Base-by-base conservation (phyloP, 2,888 invertebrate species). In the Drosophila bunnanda region DNA sequence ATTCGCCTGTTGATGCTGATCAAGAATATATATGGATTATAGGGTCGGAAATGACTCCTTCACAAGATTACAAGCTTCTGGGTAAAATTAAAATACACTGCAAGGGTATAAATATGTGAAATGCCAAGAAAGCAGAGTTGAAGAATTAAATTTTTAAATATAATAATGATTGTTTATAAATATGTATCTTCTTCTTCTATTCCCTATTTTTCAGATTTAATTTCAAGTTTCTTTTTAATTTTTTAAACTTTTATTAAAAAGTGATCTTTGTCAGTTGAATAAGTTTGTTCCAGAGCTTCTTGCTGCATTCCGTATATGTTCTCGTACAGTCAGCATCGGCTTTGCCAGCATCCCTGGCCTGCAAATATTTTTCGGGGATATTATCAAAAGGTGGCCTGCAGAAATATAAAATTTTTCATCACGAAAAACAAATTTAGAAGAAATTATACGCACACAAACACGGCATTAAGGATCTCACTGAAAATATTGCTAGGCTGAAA, bases 391-490 rank as follows among this genome's bases (percentile, higher is more conserved):
- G 58, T 9, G 92, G 92, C 8, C 91, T 91, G 36, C 7, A 10
- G 15, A 50, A 32, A 20, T 20, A 20, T 15, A 10, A 9, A 4
- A 12, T 28, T 17, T 2, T 8, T 9, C 2, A 20, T 15, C 2
- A 38, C 2, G 6, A 20, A 38, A 28, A 13, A 20, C 0, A 17
- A 80, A 4, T 10, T 25, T 0, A 10, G 3, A 3, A n/a, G 10
- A 7, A 0, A n/a, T 6, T 20, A 2, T 9, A 32, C 91, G 82
- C 57, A 91, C 91, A 81, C 85, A 10, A 91, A 71, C 17, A 91
- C 77, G 0, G 86, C 75, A 66, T 91, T 91, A 0, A 91, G 66
- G 22, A 91, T 60, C 15, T 80, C 82, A 56, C 80, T 89, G 74
- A 86, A 89, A 52, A 73, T 80, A 17, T 76, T 73, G 64, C 61